Conservation (phyloP, 2,888 invertebrate genomes). For the Petrolisthes manimaculis region DNA sequence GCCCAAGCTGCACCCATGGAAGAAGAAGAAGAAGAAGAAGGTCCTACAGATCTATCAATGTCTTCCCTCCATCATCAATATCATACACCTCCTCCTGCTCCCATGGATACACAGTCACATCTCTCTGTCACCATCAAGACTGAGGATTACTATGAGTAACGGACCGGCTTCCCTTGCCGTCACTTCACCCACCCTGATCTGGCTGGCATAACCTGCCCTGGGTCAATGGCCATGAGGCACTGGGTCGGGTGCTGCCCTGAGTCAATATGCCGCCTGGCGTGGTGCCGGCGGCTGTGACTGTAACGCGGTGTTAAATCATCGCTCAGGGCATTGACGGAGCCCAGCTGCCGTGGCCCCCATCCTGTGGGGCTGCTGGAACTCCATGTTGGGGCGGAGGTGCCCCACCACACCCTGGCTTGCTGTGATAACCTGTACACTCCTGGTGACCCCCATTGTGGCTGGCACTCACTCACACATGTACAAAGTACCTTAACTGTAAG, state of each 20-base stretch:
- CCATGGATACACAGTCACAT: conserved; percentile 57
- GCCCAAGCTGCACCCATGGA: conserved; percentile 70
- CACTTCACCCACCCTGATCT: conserved; percentile 13
- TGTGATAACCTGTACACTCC: conserved; percentile 54
- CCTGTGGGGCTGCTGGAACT: conserved; percentile 33
- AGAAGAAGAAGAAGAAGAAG: conserved; percentile 73
- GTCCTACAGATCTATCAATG: conserved; percentile 81
- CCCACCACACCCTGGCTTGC: conserved; percentile 50
- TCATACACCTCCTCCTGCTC: conserved; percentile 37
- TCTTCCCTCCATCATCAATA: conserved; percentile 62
- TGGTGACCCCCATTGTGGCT: conserved; percentile 54
- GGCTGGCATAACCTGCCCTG: conserved; percentile 33
- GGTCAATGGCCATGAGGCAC: conserved; percentile 48
- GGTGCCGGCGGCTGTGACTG: conserved; percentile 40
- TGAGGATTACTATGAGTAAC: conserved; percentile 57
- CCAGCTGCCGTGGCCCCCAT: conserved; percentile 30
- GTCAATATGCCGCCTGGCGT: conserved; percentile 32
- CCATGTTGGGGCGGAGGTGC: background rate
- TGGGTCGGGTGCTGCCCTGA: conserved; percentile 49
- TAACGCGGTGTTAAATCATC: conserved; percentile 47
- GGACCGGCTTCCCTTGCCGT: background rate
- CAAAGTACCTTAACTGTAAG: conserved; percentile 55
- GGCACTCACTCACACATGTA: conserved; percentile 57
- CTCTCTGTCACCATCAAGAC: conserved; percentile 48
- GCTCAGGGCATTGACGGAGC: conserved; percentile 59